A percentile compares a stretch with the other conserved stretches of the same genome.
Conservation (phyloP, 1,140 invertebrate genomes). For the Potamilus streckersoni region DNA sequence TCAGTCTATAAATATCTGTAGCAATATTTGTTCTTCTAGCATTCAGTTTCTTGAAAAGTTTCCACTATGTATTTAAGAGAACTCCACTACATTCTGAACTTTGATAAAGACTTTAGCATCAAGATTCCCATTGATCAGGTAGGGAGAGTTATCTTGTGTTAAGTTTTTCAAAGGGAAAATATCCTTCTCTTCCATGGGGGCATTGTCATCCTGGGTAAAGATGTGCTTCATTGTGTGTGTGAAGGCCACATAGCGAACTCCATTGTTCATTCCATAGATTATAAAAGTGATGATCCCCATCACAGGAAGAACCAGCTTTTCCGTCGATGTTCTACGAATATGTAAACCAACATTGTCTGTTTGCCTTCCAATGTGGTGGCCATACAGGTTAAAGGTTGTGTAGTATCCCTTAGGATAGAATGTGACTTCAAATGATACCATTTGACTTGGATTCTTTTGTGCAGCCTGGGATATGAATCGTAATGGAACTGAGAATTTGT, state of each 20-base stretch:
- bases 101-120: slow-evolving; percentile 57
- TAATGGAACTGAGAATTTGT: slow-evolving; percentile 32
- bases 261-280: slow-evolving; percentile 53
- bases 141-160: slow-evolving; percentile 50
- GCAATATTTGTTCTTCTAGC: too few species aligned
- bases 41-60: too few species aligned
- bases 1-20: too few species aligned
- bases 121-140: slow-evolving; percentile 51
- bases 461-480: slow-evolving; percentile 20
- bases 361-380: slow-evolving; percentile 50
- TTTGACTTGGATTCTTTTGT: slow-evolving; percentile 2
- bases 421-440: slow-evolving; percentile 42
- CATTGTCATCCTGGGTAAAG: slow-evolving; percentile 36
- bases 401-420: slow-evolving; percentile 59
- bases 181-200: slow-evolving; percentile 47
- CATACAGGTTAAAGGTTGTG: slow-evolving; percentile 53
- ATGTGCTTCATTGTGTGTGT: slow-evolving; percentile 36
- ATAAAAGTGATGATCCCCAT: slow-evolving; percentile 48
- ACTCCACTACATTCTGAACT: slow-evolving; percentile 39
- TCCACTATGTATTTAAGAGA: too few species aligned
- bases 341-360: slow-evolving; percentile 51
- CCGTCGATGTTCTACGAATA: slow-evolving; percentile 28
- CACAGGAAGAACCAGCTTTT: slow-evolving; percentile 28
- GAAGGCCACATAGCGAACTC: slow-evolving; percentile 48
- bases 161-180: slow-evolving; percentile 44